Evolutionary conservation across 2,113 vertebrate species (phyloP).

Genomic region (Perca flavescens): DNA sequence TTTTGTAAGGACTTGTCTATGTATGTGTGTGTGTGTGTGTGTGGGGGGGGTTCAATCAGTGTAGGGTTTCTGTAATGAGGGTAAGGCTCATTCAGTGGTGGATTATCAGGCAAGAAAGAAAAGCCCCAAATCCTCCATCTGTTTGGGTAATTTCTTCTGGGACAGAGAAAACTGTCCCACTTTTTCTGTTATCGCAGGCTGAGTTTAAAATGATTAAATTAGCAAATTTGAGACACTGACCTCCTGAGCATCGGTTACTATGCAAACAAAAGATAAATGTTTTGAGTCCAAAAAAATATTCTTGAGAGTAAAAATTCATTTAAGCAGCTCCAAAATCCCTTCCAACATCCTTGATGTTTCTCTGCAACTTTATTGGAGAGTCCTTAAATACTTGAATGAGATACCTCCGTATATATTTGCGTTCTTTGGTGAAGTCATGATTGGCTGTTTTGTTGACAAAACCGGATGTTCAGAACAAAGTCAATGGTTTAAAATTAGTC

Average conservation of each 20-base stretch:
- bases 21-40: background rate
- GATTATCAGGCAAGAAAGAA: constrained; percentile 40
- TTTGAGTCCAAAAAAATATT: background rate
- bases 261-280: background rate
- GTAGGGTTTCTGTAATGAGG: constrained; percentile 57
- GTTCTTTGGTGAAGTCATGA: background rate
- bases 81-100: constrained; percentile 44
- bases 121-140: constrained; percentile 37
- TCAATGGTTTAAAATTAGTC: background rate
- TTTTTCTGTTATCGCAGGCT: background rate
- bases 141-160: constrained; percentile 30
- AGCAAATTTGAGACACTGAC: constrained; percentile 2
- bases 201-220: background rate
- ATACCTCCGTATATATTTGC: background rate
- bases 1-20: constrained; percentile 34
- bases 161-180: background rate
- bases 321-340: background rate
- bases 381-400: constrained; percentile 7
- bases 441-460: background rate
- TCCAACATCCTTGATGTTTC: background rate
- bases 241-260: constrained; percentile 4
- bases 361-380: background rate
- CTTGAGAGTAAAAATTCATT: background rate
- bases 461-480: background rate
- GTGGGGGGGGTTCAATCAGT: constrained; percentile 38